Conservation (phyloP, 2,888 invertebrate species). For the Tinea semifulvella region DNA sequence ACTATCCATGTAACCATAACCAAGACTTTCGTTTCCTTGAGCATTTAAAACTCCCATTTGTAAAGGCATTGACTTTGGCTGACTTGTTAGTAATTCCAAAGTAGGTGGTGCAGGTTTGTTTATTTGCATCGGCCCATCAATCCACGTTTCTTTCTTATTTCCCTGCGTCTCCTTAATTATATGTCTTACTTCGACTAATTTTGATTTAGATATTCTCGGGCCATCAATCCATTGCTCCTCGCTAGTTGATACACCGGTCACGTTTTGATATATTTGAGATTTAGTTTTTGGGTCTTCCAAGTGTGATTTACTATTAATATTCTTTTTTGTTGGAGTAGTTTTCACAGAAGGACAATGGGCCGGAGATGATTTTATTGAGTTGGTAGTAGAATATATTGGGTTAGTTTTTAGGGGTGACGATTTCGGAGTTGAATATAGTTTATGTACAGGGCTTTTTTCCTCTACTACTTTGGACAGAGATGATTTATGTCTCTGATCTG, state of each 20-base stretch:
- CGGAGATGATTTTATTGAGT: slow-evolving; percentile 64
- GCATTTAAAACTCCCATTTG: slow-evolving; percentile 51
- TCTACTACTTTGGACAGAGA: slow-evolving; percentile 61
- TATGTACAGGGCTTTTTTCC: slow-evolving; percentile 69
- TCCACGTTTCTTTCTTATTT: slow-evolving; percentile 92
- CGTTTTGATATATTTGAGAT: slow-evolving; percentile 15
- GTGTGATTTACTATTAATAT: slow-evolving; percentile 47
- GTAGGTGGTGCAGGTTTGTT: slow-evolving; percentile 56
- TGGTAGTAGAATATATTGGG: slow-evolving; percentile 36
- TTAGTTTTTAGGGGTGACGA: slow-evolving; percentile 60
- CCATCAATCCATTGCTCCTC: slow-evolving; percentile 98
- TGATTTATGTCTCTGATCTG: slow-evolving; percentile 69
- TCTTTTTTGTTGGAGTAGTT: slow-evolving; percentile 61
- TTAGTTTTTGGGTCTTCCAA: slow-evolving; percentile 47
- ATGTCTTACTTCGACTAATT: slow-evolving; percentile 83
- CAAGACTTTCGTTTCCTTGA: slow-evolving; percentile 59
- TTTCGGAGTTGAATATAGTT: slow-evolving; percentile 68
- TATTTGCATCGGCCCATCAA: slow-evolving; percentile 90
- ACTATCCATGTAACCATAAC: slow-evolving; percentile 91
- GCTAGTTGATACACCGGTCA: slow-evolving; percentile 52
- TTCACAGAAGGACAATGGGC: slow-evolving; percentile 57
- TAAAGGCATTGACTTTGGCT: slow-evolving; percentile 49
- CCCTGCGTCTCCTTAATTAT: slow-evolving; percentile 80
- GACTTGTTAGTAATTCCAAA: slow-evolving; percentile 69
- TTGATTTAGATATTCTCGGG: slow-evolving; percentile 86